A percentile compares a stretch with the other conserved stretches of the same genome.
These are phyloP conservation scores for Marcusenius ussheri DNA, from an alignment of 2,113 vertebrate species.

Conservation along the genomic window DNA sequence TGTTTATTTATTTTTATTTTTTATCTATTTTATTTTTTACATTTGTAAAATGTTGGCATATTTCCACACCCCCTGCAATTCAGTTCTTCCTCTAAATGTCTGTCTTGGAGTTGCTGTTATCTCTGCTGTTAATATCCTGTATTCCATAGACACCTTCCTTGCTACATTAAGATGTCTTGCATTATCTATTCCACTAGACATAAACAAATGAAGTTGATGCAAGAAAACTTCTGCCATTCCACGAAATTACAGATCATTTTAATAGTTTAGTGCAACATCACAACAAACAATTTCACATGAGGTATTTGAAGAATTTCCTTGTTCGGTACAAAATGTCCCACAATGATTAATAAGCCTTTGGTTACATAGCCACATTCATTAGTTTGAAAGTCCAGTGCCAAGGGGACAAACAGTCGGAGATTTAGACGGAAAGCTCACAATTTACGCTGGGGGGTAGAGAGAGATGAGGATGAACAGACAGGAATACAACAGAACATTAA, in stretches of 20 bases:
- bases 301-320: conserved; percentile 70
- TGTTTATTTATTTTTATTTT: not conserved
- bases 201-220: not conserved
- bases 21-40: not conserved
- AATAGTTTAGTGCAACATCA: conserved; percentile 71
- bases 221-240: not conserved
- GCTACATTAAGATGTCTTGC: not conserved
- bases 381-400: conserved; percentile 44
- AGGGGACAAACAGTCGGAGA: not conserved
- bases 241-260: conserved; percentile 49
- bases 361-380: conserved; percentile 69
- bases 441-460: not conserved
- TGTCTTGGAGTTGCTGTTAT: not conserved
- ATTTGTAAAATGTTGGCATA: not conserved
- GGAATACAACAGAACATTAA: not conserved
- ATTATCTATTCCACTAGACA: not conserved
- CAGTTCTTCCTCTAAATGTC: not conserved
- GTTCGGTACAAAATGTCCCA: conserved; percentile 69
- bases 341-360: conserved; percentile 69
- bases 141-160: not conserved
- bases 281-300: conserved; percentile 76
- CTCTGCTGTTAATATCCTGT: not conserved
- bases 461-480: not conserved
- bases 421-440: not conserved
- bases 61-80: not conserved